These are phyloP conservation scores for Pachyrhynchus sulphureomaculatus DNA, from an alignment of 1,140 invertebrate genomes.

Conservation along the genomic window DNA sequence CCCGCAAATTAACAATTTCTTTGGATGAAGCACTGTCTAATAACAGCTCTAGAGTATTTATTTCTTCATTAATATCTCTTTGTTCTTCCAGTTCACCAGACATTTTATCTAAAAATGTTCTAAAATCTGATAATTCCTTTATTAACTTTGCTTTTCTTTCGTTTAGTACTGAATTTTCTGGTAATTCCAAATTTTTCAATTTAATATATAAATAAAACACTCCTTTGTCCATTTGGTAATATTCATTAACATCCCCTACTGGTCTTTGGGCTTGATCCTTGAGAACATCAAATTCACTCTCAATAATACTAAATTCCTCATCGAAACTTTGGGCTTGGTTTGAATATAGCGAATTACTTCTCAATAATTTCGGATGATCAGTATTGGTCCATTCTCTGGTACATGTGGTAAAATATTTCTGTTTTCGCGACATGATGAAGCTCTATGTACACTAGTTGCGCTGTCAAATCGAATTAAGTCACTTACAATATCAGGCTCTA, in stretches of 20 bases:
- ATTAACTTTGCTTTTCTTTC: not conserved
- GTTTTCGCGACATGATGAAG: not conserved
- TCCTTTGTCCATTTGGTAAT: conserved; percentile 16
- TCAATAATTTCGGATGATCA: not conserved
- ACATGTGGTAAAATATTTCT: not conserved
- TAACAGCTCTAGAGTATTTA: conserved; percentile 9
- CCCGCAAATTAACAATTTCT: not conserved
- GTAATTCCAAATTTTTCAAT: not conserved
- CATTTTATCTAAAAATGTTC: not conserved
- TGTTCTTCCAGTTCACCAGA: not conserved
- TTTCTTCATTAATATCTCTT: not conserved
- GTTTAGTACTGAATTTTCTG: not conserved
- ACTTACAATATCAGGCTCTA: not conserved
- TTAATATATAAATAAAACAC: conserved; percentile 9
- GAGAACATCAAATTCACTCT: conserved; percentile 6
- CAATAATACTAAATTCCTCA: not conserved
- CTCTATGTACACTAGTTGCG: too few species aligned
- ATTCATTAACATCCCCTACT: not conserved
- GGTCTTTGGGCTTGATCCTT: not conserved
- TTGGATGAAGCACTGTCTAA: conserved; percentile 1
- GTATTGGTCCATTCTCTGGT: not conserved
- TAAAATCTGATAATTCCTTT: not conserved
- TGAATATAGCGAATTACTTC: not conserved
- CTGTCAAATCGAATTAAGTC: not conserved
- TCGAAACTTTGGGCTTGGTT: not conserved